Percentiles rank a stretch among this genome's conserved stretches.
These are phyloP conservation scores for Pterostichus madidus DNA, from an alignment of 2,888 invertebrate genomes.

Conservation along the genomic window DNA sequence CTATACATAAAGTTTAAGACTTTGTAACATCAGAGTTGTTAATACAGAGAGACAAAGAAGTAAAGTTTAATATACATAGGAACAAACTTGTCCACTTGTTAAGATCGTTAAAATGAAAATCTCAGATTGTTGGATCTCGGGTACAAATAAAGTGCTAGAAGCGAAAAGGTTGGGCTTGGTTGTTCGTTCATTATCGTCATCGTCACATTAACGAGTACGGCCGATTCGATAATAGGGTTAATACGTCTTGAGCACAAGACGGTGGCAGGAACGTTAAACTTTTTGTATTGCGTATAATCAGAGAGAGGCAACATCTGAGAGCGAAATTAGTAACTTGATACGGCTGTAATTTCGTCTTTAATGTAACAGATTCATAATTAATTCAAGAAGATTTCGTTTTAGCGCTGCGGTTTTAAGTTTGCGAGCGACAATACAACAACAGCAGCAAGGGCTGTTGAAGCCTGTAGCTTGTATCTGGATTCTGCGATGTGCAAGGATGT, in stretches of 20 bases:
- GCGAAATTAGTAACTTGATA: constrained; percentile 58
- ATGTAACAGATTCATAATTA: constrained; percentile 63
- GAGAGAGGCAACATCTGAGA: constrained; percentile 43
- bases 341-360: constrained; percentile 51
- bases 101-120: too few relatives aligned
- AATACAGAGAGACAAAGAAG: too few relatives aligned
- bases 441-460: background rate
- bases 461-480: constrained; percentile 7
- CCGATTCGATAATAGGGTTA: constrained; percentile 16
- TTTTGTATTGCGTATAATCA: constrained; percentile 45
- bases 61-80: too few relatives aligned
- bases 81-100: too few relatives aligned
- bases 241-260: background rate
- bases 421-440: constrained; percentile 40
- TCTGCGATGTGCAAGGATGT: constrained; percentile 29
- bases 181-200: background rate
- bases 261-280: background rate
- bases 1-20: too few relatives aligned
- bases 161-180: too few relatives aligned
- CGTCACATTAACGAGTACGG: constrained; percentile 12
- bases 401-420: constrained; percentile 62
- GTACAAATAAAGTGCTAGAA: too few relatives aligned
- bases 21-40: too few relatives aligned
- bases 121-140: too few relatives aligned
- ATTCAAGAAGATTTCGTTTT: constrained; percentile 62